A percentile compares a stretch with the other conserved stretches of the same genome.
phyloP scores from a whole-genome alignment of 2,888 invertebrate genomes.

The Timema podura region DNA sequence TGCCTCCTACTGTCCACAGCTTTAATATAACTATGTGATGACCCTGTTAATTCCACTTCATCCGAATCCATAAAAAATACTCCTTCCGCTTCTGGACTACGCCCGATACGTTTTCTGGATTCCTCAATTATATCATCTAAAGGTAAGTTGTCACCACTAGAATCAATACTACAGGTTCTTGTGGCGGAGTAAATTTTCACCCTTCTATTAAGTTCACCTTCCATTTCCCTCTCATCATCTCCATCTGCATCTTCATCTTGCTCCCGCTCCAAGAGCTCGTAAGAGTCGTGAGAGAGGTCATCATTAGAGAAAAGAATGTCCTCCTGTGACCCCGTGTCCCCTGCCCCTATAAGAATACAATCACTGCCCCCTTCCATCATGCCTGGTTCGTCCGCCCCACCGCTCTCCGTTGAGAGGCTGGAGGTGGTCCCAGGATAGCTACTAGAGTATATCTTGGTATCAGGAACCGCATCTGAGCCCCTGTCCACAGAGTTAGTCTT shows the following conservation, averaged over 20 bases:
- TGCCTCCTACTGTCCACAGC: conserved; percentile 7
- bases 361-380: conserved; percentile 55
- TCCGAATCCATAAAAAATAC: conserved; percentile 18
- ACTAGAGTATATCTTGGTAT: conserved; percentile 76
- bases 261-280: conserved; percentile 76
- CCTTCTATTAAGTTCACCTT: conserved; percentile 16
- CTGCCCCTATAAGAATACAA: conserved; percentile 34
- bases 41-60: conserved; percentile 4
- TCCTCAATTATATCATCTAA: conserved; percentile 58
- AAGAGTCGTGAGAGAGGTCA: conserved; percentile 83
- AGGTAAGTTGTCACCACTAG: conserved; percentile 71
- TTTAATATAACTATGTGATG: conserved; percentile 8
- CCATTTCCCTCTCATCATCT: conserved; percentile 37
- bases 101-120: conserved; percentile 46
- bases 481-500: conserved; percentile 60
- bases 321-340: conserved; percentile 36
- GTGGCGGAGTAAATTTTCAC: conserved; percentile 22
- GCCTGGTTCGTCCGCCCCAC: conserved; percentile 64
- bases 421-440: conserved; percentile 79
- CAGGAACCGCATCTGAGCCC: conserved; percentile 57
- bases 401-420: conserved; percentile 59
- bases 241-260: conserved; percentile 56
- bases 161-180: conserved; percentile 70
- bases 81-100: conserved; percentile 15
- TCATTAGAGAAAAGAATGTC: conserved; percentile 60